These are phyloP conservation scores for Triplophysa yarkandensis DNA, from an alignment of 2,797 vertebrate genomes.

Conservation along the genomic window DNA sequence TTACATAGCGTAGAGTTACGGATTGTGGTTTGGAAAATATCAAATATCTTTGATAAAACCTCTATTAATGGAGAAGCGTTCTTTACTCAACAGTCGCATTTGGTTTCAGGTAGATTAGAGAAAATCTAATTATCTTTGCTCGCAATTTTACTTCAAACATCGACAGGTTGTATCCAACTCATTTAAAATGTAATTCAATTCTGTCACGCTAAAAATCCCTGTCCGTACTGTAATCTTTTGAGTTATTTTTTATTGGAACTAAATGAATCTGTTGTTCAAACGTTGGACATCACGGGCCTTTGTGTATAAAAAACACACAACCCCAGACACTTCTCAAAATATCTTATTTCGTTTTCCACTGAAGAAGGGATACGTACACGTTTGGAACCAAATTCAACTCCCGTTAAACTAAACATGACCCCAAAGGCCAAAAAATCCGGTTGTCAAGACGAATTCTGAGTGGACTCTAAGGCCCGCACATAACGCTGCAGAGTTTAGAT, in stretches of 20 bases:
- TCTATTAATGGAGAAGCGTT: neutral
- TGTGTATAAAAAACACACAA: neutral
- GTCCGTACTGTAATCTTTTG: neutral
- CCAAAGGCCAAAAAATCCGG: neutral
- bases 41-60: neutral
- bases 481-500: slow-evolving; percentile 59
- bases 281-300: neutral
- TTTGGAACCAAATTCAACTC: too few relatives aligned
- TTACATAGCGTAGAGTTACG: neutral
- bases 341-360: neutral
- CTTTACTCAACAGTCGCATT: neutral
- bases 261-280: neutral
- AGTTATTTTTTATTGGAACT: neutral
- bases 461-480: slow-evolving; percentile 26
- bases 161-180: neutral
- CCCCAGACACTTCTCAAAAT: too few relatives aligned
- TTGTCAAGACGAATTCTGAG: neutral
- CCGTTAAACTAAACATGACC: too few relatives aligned
- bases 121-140: slow-evolving; percentile 27
- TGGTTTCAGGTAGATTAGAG: neutral
- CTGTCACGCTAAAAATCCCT: slow-evolving; percentile 4
- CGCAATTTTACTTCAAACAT: slow-evolving; percentile 7
- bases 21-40: neutral
- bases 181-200: slow-evolving; percentile 15
- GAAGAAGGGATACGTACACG: too few relatives aligned